A percentile compares a stretch with the other conserved stretches of the same genome.
Evolutionary conservation across 2,888 invertebrate genomes (phyloP).

Genomic region (Yponomeuta plumbellus): DNA sequence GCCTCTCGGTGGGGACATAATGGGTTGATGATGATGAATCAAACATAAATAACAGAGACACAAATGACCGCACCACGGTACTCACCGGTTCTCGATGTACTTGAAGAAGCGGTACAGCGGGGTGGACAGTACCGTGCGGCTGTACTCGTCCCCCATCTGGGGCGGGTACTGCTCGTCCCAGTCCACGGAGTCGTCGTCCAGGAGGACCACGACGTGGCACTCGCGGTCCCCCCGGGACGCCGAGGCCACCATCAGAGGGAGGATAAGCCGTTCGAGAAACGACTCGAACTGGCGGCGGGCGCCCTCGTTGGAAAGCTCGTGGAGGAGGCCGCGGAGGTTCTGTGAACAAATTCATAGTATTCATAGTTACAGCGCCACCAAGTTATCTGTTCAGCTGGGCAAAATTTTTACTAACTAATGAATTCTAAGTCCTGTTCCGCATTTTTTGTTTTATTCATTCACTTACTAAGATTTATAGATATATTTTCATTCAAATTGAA

Average conservation of each 20-base stretch:
- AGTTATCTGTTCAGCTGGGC: no score
- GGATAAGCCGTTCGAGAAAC: slow-evolving; percentile 95
- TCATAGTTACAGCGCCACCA: no score
- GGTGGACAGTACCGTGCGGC: slow-evolving; percentile 96
- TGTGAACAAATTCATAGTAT: slow-evolving; percentile 39
- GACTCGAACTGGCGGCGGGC: slow-evolving; percentile 97
- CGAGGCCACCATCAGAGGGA: slow-evolving; percentile 97
- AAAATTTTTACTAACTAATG: no score
- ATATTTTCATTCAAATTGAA: no score
- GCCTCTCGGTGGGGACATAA: no score
- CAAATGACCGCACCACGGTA: not conserved
- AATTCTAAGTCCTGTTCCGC: no score
- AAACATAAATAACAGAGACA: no score
- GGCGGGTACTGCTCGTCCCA: slow-evolving; percentile 99
- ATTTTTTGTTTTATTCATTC: no score
- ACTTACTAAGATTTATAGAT: no score
- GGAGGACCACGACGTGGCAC: slow-evolving; percentile 96
- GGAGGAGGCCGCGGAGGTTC: slow-evolving; percentile 96
- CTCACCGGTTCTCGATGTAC: slow-evolving; percentile 93
- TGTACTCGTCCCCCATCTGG: slow-evolving; percentile 99
- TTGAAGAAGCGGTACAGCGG: slow-evolving; percentile 98
- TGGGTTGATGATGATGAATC: no score
- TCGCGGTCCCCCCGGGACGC: slow-evolving; percentile 97
- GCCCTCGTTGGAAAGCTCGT: slow-evolving; percentile 99
- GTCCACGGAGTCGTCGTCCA: slow-evolving; percentile 96